phyloP scores from a whole-genome alignment of 2,113 vertebrate species.

The Notothenia coriiceps region DNA sequence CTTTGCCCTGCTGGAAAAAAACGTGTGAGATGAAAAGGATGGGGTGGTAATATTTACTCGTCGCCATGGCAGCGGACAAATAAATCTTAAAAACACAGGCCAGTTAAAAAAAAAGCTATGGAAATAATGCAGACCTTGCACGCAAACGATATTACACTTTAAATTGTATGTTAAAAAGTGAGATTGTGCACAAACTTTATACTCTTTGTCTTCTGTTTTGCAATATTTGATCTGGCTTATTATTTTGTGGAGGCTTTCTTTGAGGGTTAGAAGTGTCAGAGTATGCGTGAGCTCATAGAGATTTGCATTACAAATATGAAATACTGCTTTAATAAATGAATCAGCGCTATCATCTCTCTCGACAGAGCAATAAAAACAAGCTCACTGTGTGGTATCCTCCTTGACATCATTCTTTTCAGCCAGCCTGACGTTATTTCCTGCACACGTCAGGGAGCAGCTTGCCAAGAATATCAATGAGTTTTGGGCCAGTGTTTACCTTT shows the following conservation, averaged over 20 bases:
- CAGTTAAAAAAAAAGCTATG: conserved; percentile 35
- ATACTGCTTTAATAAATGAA: conserved; percentile 25
- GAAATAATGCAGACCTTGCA: conserved; percentile 27
- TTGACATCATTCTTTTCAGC: conserved; percentile 69
- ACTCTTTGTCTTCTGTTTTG: conserved; percentile 5
- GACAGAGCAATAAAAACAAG: conserved; percentile 50
- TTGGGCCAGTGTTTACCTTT: conserved; percentile 65
- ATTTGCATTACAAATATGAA: conserved; percentile 40
- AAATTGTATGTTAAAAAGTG: conserved; percentile 7
- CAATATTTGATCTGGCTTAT: background rate
- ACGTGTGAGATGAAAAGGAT: conserved; percentile 58
- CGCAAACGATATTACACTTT: conserved; percentile 3
- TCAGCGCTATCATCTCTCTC: conserved; percentile 35
- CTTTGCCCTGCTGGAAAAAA: conserved; percentile 55
- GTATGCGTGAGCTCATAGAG: conserved; percentile 50
- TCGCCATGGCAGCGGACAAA: conserved; percentile 66
- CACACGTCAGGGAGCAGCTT: conserved; percentile 53
- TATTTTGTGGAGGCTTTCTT: conserved; percentile 9
- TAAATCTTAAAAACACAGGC: conserved; percentile 45
- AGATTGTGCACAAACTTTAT: conserved; percentile 7
- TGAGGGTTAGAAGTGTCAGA: conserved; percentile 16
- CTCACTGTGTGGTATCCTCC: conserved; percentile 56
- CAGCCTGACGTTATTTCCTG: conserved; percentile 61
- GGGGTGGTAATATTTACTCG: conserved; percentile 72
- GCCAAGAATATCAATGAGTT: conserved; percentile 70